Percentiles rank a stretch among this genome's conserved stretches.
phyloP scores from a whole-genome alignment of 2,797 vertebrate genomes.

The Acrossocheilus wenchowensis region DNA sequence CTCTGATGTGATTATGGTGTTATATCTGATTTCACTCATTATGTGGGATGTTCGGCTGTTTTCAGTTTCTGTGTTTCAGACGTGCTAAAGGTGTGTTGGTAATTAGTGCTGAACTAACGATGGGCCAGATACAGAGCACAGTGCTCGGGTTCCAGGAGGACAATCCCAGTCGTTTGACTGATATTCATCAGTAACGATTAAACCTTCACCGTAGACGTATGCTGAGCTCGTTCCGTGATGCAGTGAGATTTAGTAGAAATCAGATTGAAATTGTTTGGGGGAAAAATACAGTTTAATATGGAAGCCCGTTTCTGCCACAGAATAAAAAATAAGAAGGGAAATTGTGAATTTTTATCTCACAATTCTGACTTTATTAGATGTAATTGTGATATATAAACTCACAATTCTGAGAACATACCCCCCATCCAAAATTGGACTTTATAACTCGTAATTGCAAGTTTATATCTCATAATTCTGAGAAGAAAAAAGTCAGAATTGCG shows the following conservation, averaged over 20 bases:
- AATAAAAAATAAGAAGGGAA: no score
- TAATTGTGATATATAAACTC: no score
- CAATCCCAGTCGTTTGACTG: not conserved
- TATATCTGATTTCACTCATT: no score
- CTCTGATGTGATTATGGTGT: not conserved
- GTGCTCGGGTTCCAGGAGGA: not conserved
- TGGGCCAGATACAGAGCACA: not conserved
- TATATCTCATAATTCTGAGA: no score
- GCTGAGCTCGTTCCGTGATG: not conserved
- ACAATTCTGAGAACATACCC: no score
- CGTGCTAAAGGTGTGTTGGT: not conserved
- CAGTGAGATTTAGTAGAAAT: not conserved
- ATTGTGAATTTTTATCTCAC: no score
- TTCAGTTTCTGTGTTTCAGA: slow-evolving; percentile 7
- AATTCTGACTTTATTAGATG: no score
- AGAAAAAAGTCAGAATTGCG: no score
- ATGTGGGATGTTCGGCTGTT: not conserved
- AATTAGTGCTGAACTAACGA: not conserved
- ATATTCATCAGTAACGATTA: not conserved
- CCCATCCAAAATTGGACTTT: no score
- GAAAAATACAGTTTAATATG: not conserved
- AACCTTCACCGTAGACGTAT: not conserved
- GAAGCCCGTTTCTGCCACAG: no score
- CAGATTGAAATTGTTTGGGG: not conserved
- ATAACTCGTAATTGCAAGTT: no score